Conservation (phyloP, 2,888 invertebrate species). For the Eristalis pertinax region DNA sequence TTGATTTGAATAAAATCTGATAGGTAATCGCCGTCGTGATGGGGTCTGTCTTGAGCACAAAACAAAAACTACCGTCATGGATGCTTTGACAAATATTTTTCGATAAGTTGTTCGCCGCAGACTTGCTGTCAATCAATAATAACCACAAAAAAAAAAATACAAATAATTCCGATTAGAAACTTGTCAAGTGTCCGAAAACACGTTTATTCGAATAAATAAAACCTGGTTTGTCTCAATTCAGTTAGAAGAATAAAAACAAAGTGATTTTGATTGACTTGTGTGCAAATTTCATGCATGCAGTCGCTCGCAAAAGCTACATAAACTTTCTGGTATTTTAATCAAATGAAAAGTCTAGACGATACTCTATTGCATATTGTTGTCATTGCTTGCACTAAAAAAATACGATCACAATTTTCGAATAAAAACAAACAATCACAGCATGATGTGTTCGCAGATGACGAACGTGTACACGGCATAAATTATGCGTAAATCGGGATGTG, state of each 20-base stretch:
- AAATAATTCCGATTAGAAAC: background rate
- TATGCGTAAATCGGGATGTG: background rate
- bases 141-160: background rate
- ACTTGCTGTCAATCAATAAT: background rate
- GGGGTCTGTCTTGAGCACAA: background rate
- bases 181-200: background rate
- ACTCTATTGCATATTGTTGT: background rate
- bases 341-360: conserved; percentile 27
- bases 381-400: background rate
- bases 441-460: background rate
- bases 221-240: background rate
- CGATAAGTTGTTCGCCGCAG: background rate
- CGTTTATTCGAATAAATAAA: background rate
- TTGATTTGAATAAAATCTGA: background rate
- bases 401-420: background rate
- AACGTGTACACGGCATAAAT: background rate
- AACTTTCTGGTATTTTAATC: conserved; percentile 2
- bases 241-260: too few species aligned
- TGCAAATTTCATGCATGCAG: background rate
- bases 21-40: background rate
- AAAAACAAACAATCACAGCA: background rate
- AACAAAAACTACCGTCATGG: background rate
- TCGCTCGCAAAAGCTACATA: background rate
- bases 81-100: background rate
- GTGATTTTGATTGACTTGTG: background rate